phyloP scores from a whole-genome alignment of 2,797 vertebrate genomes.

The Lophotriccus pileatus region DNA sequence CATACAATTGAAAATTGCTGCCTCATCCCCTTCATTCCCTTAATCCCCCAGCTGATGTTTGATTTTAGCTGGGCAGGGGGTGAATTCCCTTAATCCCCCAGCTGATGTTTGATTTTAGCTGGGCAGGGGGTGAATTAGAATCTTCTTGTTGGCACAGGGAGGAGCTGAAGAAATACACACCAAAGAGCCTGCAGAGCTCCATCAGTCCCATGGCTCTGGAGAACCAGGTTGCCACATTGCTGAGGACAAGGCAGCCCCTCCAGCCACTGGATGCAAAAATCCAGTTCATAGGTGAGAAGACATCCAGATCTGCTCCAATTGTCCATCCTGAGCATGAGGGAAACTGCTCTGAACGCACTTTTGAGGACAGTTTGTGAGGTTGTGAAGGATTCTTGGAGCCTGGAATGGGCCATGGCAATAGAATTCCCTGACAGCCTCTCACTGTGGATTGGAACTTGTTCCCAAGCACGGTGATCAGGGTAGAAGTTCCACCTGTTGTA shows the following conservation, averaged over 20 bases:
- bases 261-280: slow-evolving; percentile 68
- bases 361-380: background rate
- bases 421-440: background rate
- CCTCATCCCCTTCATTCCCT: background rate
- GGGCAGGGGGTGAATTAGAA: background rate
- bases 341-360: background rate
- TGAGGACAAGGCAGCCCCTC: slow-evolving; percentile 29
- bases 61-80: background rate
- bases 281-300: slow-evolving; percentile 74
- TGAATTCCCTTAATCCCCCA: background rate
- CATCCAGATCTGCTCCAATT: background rate
- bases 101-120: background rate
- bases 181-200: slow-evolving; percentile 31
- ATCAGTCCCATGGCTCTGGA: slow-evolving; percentile 24
- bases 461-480: background rate
- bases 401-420: background rate
- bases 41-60: background rate
- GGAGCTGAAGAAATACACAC: slow-evolving; percentile 65
- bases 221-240: background rate
- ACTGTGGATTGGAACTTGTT: background rate
- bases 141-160: slow-evolving; percentile 58
- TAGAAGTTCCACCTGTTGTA: background rate
- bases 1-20: background rate
- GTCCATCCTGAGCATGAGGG: background rate
- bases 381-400: background rate